Evolutionary conservation across 1,140 invertebrate species (phyloP), one percentile per base, ranked within the genome.

Genomic region (Lineus longissimus): DNA sequence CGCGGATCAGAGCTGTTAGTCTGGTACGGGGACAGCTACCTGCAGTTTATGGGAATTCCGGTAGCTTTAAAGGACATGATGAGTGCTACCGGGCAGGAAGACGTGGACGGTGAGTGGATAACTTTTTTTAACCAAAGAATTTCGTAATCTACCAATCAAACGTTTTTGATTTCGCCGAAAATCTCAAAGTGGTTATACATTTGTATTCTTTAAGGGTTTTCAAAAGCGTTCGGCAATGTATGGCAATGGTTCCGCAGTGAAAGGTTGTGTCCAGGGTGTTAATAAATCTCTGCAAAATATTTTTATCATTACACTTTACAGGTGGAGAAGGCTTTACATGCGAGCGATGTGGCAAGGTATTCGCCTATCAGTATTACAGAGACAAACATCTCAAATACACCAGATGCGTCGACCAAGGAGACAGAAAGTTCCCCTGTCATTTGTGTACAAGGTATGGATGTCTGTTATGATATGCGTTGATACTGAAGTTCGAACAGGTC

Each of bases 301-400:
- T n/a, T n/a, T n/a, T n/a, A n/a, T n/a, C n/a, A n/a, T n/a, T n/a
- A n/a, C n/a, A n/a, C n/a, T n/a, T n/a, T 51, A n/a, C 25, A 81
- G 80, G 70, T 22, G 65, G 68, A 7, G 77, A 76, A 45, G 84
- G 84, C 0, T 85, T 78, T 69, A 72, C 77, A 57, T 85, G 84
- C 65, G 80, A 83, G 41, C 67, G 84, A 25, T 85, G 84, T 67
- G 84, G 84, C 0, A 85, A 85, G 68, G 80, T 85, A 59, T 85
- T 85, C 65, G 81, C 81, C 27, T 85, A 86, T 65, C 75, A 77
- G 41, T 85, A 86, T 70, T 85, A 86, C 70, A 67, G 84, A 55
- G 85, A 86, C 63, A 85, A 85, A 67, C 84, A 85, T 70, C 70
- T 85, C 13, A 86, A 85, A 64, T 85, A 85, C 64, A 85, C 84